Conservation (phyloP, 1,140 invertebrate species). For the Aethina tumida region DNA sequence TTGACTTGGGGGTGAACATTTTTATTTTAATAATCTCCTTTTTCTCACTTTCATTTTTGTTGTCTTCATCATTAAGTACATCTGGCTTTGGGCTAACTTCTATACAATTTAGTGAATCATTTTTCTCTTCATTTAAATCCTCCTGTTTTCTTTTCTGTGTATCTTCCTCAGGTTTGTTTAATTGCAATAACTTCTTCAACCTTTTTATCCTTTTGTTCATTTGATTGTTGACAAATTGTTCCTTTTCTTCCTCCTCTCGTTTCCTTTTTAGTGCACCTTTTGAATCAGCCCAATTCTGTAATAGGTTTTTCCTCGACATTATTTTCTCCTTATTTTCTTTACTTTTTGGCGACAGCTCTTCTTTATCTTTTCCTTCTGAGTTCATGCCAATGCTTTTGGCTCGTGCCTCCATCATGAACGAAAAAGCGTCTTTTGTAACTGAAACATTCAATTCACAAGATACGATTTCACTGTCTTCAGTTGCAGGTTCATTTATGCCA, state of each 20-base stretch:
- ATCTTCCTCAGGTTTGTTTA: slow-evolving; percentile 4
- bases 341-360: slow-evolving; percentile 21
- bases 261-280: slow-evolving; percentile 44
- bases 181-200: slow-evolving; percentile 39
- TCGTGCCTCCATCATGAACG: slow-evolving; percentile 51
- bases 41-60: slow-evolving; percentile 1
- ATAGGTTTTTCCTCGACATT: slow-evolving; percentile 37
- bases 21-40: slow-evolving; percentile 17
- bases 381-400: slow-evolving; percentile 51
- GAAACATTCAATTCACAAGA: no score
- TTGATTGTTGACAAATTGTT: slow-evolving; percentile 41
- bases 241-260: slow-evolving; percentile 43
- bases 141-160: slow-evolving; percentile 6
- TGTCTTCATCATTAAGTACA: slow-evolving; percentile 1
- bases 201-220: slow-evolving; percentile 45
- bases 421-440: slow-evolving; percentile 52
- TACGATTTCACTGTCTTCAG: slow-evolving; percentile 13
- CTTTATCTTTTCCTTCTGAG: slow-evolving; percentile 43
- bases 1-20: slow-evolving; percentile 13
- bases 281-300: slow-evolving; percentile 47
- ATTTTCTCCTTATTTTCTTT: slow-evolving; percentile 34
- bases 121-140: slow-evolving; percentile 4
- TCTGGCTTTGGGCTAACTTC: no score
- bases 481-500: not conserved
- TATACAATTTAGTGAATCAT: no score